Conservation (phyloP, 2,797 vertebrate species). For the Schizopygopsis pylzovi region DNA sequence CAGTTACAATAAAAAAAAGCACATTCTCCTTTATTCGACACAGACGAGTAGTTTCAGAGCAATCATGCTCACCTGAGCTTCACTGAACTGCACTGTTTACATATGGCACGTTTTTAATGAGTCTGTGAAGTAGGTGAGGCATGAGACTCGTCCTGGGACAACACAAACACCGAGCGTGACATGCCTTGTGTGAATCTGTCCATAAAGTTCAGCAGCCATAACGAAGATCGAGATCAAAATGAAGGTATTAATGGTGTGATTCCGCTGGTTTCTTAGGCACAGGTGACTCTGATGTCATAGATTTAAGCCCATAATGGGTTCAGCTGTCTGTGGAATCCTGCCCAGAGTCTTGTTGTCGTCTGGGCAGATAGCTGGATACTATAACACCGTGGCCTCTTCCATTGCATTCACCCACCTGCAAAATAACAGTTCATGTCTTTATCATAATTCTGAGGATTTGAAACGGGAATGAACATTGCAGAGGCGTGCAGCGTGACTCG, state of each 20-base stretch:
- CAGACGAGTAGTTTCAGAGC: slow-evolving; percentile 12
- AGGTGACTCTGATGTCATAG: slow-evolving; percentile 30
- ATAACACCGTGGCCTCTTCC: slow-evolving; percentile 95
- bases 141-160: neutral
- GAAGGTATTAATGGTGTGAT: slow-evolving; percentile 28
- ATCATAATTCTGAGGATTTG: neutral
- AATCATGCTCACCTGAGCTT: slow-evolving; percentile 19
- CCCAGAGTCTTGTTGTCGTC: slow-evolving; percentile 19
- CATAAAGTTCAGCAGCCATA: slow-evolving; percentile 17
- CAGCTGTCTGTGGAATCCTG: slow-evolving; percentile 21
- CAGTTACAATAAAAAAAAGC: neutral
- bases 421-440: slow-evolving; percentile 57
- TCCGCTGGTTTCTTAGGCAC: slow-evolving; percentile 42
- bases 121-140: slow-evolving; percentile 17
- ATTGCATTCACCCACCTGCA: slow-evolving; percentile 95
- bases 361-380: slow-evolving; percentile 75
- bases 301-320: slow-evolving; percentile 32
- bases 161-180: neutral
- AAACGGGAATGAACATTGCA: neutral
- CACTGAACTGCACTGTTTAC: slow-evolving; percentile 48
- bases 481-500: neutral
- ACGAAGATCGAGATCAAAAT: slow-evolving; percentile 8
- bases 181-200: slow-evolving; percentile 18
- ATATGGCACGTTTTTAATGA: slow-evolving; percentile 42
- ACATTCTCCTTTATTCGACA: slow-evolving; percentile 32